Base-by-base conservation (phyloP, 2,797 vertebrate genomes). In the Thalassophryne amazonica region DNA sequence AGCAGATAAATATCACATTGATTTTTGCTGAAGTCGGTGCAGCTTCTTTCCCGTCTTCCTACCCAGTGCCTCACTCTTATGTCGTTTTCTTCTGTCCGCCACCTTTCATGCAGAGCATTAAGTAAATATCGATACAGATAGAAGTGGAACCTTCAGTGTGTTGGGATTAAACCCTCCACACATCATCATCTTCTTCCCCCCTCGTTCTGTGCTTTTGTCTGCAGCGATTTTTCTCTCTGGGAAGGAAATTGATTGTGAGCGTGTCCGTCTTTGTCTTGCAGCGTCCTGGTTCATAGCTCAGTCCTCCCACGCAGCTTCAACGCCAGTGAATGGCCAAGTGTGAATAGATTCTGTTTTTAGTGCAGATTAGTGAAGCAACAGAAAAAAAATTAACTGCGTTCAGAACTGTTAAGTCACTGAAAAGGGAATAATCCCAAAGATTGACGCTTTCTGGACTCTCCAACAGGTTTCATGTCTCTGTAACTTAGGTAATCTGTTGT, bases 61-160 rank as follows among this genome's bases (percentile, higher is more conserved):
- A 11, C 34, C 36, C 32, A 16, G 18, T 36, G 42, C 37, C 21
- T 16, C 25, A 49, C 20, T 20, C 33, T 27, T n/a, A 21, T 20
- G 35, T 10, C 14, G 3, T 40, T 25, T 40, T 41, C 3, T 4
- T 19, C 19, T 19, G 6, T 16, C 28, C 91, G 88, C 70, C 88
- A 90, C 60, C 11, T 68, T 84, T 89, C 68, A 86, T 25, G 36
- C 2, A 21, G 50, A 43, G 21, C 47, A 30, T 18, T 10, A 27
- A 34, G 10, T 4, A 30, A 22, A 12, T 3, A 29, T 30, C 16
- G 9, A 11, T 16, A 11, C 6, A 1, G 19, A 20, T 5, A 2
- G 17, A n/a, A n/a, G n/a, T n/a, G n/a, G n/a, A 13, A 23, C 21
- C 13, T 35, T 5, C 14, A 46, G 21, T 27, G n/a, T 23, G 20